Conservation (phyloP, 2,888 invertebrate species). For the Physocephala rufipes region DNA sequence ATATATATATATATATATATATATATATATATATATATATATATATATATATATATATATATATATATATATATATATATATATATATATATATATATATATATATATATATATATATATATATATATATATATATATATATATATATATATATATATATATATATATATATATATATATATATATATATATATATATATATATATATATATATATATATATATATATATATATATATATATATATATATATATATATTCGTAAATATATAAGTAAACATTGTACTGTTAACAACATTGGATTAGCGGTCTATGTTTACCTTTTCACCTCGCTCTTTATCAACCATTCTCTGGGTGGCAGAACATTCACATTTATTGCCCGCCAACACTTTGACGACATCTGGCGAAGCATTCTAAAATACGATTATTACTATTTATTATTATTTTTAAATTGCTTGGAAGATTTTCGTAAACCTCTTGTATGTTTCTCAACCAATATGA, state of each 20-base stretch:
- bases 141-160: too few species aligned
- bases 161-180: too few species aligned
- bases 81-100: too few species aligned
- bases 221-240: too few species aligned
- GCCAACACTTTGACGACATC: slow-evolving; percentile 87
- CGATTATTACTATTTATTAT: slow-evolving; percentile 11
- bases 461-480: slow-evolving; percentile 73
- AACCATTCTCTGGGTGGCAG: slow-evolving; percentile 78
- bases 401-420: slow-evolving; percentile 81
- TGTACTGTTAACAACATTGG: not conserved
- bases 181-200: too few species aligned
- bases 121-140: too few species aligned
- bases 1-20: too few species aligned
- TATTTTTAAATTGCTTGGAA: not conserved
- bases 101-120: too few species aligned
- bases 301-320: slow-evolving; percentile 66
- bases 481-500: slow-evolving; percentile 92
- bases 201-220: too few species aligned
- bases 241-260: slow-evolving; percentile 59
- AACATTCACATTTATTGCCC: slow-evolving; percentile 85
- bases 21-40: too few species aligned
- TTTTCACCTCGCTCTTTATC: slow-evolving; percentile 83
- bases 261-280: slow-evolving; percentile 52
- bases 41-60: too few species aligned
- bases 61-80: too few species aligned